Evolutionary conservation across 1,140 invertebrate species (phyloP).

Genomic region (Caenorhabditis inopinata): DNA sequence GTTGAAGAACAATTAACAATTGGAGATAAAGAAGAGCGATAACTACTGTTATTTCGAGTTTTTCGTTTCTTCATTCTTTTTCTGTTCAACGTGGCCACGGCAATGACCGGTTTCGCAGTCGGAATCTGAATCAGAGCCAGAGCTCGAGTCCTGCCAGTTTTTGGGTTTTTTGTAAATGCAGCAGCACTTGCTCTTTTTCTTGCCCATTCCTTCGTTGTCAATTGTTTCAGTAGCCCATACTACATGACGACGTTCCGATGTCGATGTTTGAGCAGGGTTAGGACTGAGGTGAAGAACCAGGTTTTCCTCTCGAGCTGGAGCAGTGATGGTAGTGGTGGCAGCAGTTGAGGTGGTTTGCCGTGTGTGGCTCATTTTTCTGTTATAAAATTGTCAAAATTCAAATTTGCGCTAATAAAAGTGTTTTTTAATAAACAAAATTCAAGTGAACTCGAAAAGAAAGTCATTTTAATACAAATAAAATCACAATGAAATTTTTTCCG

Average conservation of each 20-base stretch:
- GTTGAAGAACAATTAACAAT: neutral
- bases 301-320: neutral
- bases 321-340: neutral
- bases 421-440: too few species aligned
- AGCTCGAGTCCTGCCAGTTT: conserved; percentile 48
- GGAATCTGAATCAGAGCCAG: conserved; percentile 38
- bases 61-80: neutral
- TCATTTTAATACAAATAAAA: too few species aligned
- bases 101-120: conserved; percentile 46
- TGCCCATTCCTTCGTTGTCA: conserved; percentile 47
- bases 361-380: conserved; percentile 13
- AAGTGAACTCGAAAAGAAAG: too few species aligned
- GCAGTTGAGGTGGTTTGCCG: neutral
- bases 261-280: neutral
- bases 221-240: conserved; percentile 35
- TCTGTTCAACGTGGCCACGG: conserved; percentile 21
- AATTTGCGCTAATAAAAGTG: too few species aligned
- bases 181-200: conserved; percentile 50
- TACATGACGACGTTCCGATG: conserved; percentile 15
- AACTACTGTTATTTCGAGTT: neutral
- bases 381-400: neutral
- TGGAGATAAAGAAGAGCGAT: neutral
- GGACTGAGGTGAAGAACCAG: conserved; percentile 18
- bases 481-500: neutral
- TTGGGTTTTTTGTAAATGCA: conserved; percentile 53